A percentile compares a stretch with the other conserved stretches of the same genome.
Conservation (phyloP, 2,113 vertebrate species). For the Danio rerio region DNA sequence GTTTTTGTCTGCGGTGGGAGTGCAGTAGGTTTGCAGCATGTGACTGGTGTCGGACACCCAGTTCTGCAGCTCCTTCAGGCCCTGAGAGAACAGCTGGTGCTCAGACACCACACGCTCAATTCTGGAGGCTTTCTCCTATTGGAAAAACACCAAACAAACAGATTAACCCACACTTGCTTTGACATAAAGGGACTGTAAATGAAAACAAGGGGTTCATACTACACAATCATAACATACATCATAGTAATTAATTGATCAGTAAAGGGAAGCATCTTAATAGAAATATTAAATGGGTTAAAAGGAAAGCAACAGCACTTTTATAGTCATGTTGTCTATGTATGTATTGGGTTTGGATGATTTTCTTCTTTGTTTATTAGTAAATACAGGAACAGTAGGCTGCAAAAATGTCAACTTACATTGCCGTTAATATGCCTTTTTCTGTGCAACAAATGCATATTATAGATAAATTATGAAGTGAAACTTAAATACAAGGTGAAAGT, state of each 20-base stretch:
- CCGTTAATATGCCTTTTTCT: background rate
- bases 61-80: conserved; percentile 89
- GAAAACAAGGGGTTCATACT: background rate
- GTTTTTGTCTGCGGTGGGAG: conserved; percentile 87
- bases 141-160: background rate
- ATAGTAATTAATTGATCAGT: conserved; percentile 5
- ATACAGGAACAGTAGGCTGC: background rate
- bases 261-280: background rate
- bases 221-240: background rate
- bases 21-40: conserved; percentile 87
- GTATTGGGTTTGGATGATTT: conserved; percentile 1
- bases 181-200: background rate
- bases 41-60: conserved; percentile 90
- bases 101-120: conserved; percentile 91
- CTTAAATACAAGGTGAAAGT: background rate
- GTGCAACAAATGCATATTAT: background rate
- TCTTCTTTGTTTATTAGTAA: conserved; percentile 6
- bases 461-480: background rate
- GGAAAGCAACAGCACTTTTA: background rate
- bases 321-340: too few species aligned
- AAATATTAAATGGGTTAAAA: conserved; percentile 30
- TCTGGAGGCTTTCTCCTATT: conserved; percentile 90
- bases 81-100: conserved; percentile 90
- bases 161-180: background rate
- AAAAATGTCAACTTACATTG: conserved; percentile 27